Evolutionary conservation across 2,797 vertebrate genomes (phyloP).

Genomic region (Hippopotamyrus pictus): DNA sequence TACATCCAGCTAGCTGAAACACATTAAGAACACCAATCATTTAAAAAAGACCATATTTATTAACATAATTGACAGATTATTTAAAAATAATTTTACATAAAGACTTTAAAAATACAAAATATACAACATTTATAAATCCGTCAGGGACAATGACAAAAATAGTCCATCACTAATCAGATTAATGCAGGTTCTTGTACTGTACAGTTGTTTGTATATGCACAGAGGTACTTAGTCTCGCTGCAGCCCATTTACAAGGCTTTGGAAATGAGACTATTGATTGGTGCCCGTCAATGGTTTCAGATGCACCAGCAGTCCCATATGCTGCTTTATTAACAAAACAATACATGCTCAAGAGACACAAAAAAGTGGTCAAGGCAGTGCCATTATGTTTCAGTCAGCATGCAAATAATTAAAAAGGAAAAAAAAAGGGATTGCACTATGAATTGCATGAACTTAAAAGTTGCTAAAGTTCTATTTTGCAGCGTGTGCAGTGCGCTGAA

Average conservation of each 20-base stretch:
- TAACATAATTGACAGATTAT: conserved; percentile 56
- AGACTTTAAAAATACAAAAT: conserved; percentile 64
- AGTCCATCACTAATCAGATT: conserved; percentile 33
- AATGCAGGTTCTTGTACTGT: conserved; percentile 24
- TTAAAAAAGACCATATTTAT: conserved; percentile 55
- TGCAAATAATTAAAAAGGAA: conserved; percentile 18
- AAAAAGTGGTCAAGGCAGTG: conserved; percentile 34
- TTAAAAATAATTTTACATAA: conserved; percentile 48
- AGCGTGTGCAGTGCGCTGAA: conserved; percentile 11
- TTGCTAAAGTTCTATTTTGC: conserved; percentile 12
- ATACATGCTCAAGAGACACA: conserved; percentile 37
- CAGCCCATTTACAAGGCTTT: conserved; percentile 15
- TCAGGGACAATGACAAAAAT: conserved; percentile 45
- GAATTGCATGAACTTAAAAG: conserved; percentile 31
- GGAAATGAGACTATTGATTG: conserved; percentile 17
- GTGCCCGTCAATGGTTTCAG: conserved; percentile 27
- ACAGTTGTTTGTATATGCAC: conserved; percentile 24
- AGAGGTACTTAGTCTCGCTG: conserved; percentile 13
- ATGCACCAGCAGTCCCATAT: conserved; percentile 24
- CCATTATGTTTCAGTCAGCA: conserved; percentile 44
- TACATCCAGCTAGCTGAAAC: neutral
- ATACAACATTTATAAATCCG: conserved; percentile 58
- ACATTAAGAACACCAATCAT: conserved; percentile 20
- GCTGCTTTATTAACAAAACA: neutral
- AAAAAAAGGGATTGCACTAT: conserved; percentile 3